Base-by-base conservation (phyloP, 2,888 invertebrate species). In the Stegophylla sp. region DNA sequence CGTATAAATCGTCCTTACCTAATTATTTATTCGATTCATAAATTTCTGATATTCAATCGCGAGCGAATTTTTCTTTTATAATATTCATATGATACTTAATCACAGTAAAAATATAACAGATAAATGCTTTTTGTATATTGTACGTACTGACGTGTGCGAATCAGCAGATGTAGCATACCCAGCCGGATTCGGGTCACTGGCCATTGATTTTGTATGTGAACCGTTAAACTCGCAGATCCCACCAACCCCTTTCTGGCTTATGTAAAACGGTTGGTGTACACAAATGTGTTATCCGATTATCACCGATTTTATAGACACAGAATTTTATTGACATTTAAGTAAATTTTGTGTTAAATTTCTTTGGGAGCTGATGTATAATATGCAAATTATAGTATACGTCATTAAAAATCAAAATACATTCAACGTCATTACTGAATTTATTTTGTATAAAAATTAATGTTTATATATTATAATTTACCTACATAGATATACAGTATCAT, bases 151-250 rank as follows among this genome's bases (percentile, higher is more conserved):
- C 51, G 64, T 64, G 75, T 41, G 41, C 23, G 51, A 53, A 74
- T 63, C 75, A 64, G 41, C 64, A 64, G 64, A 75, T 64, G 75
- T 64, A 64, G 28, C 59, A 15, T 43, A 67, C 59, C 26, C 59
- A n/a, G n/a, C n/a, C 28, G 59, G 34, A 77, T 77, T 69, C 67
- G 67, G 77, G 77, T 77, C 77, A 77, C 77, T 69, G 45, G 67
- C 59, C 77, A 77, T 77, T 77, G 77, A 77, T 77, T 77, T 77
- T 77, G 56, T 76, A 53, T 66, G 76, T 66, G 56, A 43, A 66
- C 66, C 76, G 76, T 76, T 76, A 67, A 76, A 43, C 56, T n/a
- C 13, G 20, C 74, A 41, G 63, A 75, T 64, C 34, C 74, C 23
- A 34, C 48, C 74, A 64, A 51, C 63, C 74, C 73, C 51, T 64